Conservation (phyloP, 1,140 invertebrate genomes). For the Tigriopus japonicus region DNA sequence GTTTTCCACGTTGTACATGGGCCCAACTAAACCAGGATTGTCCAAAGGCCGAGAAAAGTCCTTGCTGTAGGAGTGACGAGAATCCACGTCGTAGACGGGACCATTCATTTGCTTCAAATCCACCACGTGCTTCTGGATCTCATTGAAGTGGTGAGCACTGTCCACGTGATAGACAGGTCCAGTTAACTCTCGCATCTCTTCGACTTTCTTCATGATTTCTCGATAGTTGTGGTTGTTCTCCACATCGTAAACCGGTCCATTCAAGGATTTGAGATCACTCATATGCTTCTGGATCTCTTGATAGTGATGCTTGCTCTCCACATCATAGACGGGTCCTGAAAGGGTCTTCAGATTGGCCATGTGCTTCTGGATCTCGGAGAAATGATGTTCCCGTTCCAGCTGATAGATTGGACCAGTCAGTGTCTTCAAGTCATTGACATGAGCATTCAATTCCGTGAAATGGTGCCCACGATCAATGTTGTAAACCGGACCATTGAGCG, state of each 20-base stretch:
- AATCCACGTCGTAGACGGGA: constrained; percentile 6
- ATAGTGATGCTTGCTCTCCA: constrained; percentile 13
- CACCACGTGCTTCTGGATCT: constrained; percentile 1
- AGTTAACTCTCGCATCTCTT: background rate
- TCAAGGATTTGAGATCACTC: background rate
- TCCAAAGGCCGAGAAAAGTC: background rate
- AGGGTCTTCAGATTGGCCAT: constrained; percentile 3
- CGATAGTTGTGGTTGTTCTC: constrained; percentile 7
- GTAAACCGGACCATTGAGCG: constrained; percentile 7
- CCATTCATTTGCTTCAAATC: constrained; percentile 3
- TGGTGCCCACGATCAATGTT: constrained; percentile 8
- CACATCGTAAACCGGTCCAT: constrained; percentile 8
- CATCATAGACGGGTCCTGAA: constrained; percentile 6
- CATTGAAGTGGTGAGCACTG: constrained; percentile 6
- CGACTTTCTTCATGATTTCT: constrained; percentile 6
- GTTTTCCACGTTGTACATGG: background rate
- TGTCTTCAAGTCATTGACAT: background rate
- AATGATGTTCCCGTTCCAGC: constrained; percentile 9
- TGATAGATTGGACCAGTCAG: constrained; percentile 13
- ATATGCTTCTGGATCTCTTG: constrained; percentile 11
- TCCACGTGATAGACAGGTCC: constrained; percentile 9
- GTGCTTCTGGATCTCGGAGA: constrained; percentile 1
- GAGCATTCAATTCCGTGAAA: background rate
- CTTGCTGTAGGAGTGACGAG: constrained; percentile 4
- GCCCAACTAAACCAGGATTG: background rate